Percentiles rank a stretch among this genome's conserved stretches.
Conservation (phyloP, 2,113 vertebrate species). For the Psephotus haematonotus region DNA sequence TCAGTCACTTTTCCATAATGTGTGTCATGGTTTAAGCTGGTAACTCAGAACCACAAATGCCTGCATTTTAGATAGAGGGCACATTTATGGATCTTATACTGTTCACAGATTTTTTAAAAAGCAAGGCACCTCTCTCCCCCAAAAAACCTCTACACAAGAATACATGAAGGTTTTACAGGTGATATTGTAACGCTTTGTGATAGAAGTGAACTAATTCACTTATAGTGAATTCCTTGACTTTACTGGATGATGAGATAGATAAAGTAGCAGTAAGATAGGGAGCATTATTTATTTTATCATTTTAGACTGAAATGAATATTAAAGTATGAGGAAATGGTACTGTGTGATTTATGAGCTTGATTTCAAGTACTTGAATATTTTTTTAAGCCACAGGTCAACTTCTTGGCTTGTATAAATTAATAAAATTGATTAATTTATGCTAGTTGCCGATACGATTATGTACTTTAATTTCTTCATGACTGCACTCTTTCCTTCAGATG, state of each 20-base stretch:
- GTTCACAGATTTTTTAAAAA: neutral
- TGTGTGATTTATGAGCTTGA: neutral
- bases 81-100: neutral
- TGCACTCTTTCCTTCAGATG: neutral
- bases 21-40: neutral
- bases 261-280: neutral
- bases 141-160: neutral
- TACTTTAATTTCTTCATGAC: neutral
- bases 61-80: neutral
- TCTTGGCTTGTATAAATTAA: neutral
- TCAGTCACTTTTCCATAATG: neutral
- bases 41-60: neutral
- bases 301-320: constrained; percentile 20
- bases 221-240: neutral
- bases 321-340: neutral
- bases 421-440: neutral
- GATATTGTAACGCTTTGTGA: neutral
- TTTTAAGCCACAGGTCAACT: neutral
- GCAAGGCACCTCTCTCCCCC: accelerated
- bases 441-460: neutral
- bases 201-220: neutral
- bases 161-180: neutral
- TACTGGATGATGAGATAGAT: neutral
- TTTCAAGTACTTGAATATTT: neutral
- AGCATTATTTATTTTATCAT: neutral